Evolutionary conservation across 2,888 invertebrate species (phyloP), one percentile per base, ranked within the genome.

Genomic region (Cepaea hortensis): DNA sequence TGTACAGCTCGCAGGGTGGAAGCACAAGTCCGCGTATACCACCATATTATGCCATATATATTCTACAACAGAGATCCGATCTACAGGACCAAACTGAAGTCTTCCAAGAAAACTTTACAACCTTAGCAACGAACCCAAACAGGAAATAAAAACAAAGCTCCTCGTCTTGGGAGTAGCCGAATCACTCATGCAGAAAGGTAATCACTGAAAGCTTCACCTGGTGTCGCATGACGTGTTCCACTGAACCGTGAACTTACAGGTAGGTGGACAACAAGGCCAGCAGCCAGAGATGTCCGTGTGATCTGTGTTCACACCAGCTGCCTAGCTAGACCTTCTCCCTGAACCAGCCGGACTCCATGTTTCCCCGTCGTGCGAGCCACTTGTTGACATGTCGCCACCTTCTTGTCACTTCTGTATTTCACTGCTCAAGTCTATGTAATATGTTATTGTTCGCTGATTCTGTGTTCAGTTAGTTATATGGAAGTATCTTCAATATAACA

Each of bases 321-420:
- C 18, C 18, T 7, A 68, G 13, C 20, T 18, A 15, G 68, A n/a
- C 55, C 35, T 0, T 35, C 35, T 35, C 35, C 35, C 35, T 35
- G 35, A 55, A 55, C 6, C 55, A 68, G 5, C 68, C 68, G 18
- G 46, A 13, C 75, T 13, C 15, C 35, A 35, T 75, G 23, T 46
- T 13, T 5, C 0, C 46, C 18, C 77, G 48, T 48, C 77, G 48
- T 77, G 4, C 23, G 55, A 50, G 55, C 48, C 77, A 77, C 77
- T 77, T 77, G 77, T 77, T 77, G 50, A n/a, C 50, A 77, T 77
- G 77, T 50, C 77, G 50, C 50, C 18, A 68, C 68, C 13, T n/a
- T 20, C 18, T 20, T 68, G 68, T 68, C 5, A 68, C 18, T 68
- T 68, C n/a, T 55, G 6, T 1, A 55, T 55, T 55, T 11, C 55